Evolutionary conservation across 2,888 invertebrate species (phyloP).

Genomic region (Nomada goodeniana): DNA sequence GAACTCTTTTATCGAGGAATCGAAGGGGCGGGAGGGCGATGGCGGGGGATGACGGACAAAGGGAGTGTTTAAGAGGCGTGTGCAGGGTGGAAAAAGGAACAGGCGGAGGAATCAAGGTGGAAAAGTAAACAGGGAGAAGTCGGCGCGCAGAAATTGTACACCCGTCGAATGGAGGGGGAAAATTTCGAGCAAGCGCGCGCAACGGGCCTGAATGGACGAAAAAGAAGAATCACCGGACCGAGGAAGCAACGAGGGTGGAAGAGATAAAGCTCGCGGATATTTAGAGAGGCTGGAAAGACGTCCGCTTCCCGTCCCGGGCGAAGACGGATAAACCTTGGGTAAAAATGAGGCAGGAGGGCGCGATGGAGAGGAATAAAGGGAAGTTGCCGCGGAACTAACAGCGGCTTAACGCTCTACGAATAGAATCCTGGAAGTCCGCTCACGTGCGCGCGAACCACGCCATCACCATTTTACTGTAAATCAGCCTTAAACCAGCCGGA

Average conservation of each 20-base stretch:
- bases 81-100: background rate
- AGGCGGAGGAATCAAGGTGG: constrained; percentile 38
- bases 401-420: constrained; percentile 62
- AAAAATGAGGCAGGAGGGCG: background rate
- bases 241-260: constrained; percentile 49
- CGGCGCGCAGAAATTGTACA: constrained; percentile 42
- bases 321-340: constrained; percentile 25
- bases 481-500: constrained; percentile 80
- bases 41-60: constrained; percentile 43
- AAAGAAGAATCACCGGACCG: constrained; percentile 33
- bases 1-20: constrained; percentile 50
- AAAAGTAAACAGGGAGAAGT: constrained; percentile 49
- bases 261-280: constrained; percentile 53
- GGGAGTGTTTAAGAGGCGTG: constrained; percentile 42
- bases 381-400: constrained; percentile 55
- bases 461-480: constrained; percentile 78
- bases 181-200: constrained; percentile 36
- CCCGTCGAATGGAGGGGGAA: constrained; percentile 6
- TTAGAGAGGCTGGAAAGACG: constrained; percentile 34
- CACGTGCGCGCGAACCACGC: constrained; percentile 75
- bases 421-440: constrained; percentile 76
- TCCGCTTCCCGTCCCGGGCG: background rate
- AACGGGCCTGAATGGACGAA: constrained; percentile 27
- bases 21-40: constrained; percentile 23
- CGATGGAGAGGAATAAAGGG: background rate